phyloP scores from a whole-genome alignment of 2,797 vertebrate species.

The Amphiprion clarkii region DNA sequence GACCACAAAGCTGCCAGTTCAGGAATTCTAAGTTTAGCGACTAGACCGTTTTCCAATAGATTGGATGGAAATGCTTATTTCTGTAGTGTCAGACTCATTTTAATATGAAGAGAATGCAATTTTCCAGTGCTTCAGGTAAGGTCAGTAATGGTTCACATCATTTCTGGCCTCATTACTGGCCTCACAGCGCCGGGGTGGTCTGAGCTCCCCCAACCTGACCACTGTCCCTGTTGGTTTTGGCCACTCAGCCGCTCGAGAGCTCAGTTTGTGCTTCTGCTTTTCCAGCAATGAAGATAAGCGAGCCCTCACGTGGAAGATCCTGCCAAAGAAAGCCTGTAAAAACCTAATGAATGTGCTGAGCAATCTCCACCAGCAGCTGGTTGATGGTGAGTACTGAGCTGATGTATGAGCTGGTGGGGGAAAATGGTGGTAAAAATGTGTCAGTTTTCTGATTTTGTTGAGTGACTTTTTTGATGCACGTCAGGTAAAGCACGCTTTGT shows the following conservation, averaged over 20 bases:
- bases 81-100: conserved; percentile 44
- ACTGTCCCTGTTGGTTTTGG: conserved; percentile 50
- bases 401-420: neutral
- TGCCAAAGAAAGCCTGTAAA: conserved; percentile 99
- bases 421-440: neutral
- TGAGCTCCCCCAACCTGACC: neutral
- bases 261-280: conserved; percentile 54
- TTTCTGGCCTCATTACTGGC: conserved; percentile 31
- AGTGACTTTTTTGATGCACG: neutral
- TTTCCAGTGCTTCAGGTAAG: conserved; percentile 33
- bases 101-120: conserved; percentile 32
- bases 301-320: conserved; percentile 94
- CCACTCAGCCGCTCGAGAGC: conserved; percentile 20
- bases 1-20: conserved; percentile 36
- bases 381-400: conserved; percentile 89
- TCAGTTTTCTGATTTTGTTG: conserved; percentile 11
- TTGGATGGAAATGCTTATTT: conserved; percentile 49
- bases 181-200: conserved; percentile 51
- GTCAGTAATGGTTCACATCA: conserved; percentile 42
- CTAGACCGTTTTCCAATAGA: conserved; percentile 19
- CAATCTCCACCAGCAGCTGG: conserved; percentile 92
- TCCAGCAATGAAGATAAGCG: conserved; percentile 94
- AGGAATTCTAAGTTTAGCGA: conserved; percentile 53
- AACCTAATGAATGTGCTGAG: conserved; percentile 95
- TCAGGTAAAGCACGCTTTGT: neutral